Conservation (phyloP, 2,113 vertebrate species). For the Neogobius melanostomus region DNA sequence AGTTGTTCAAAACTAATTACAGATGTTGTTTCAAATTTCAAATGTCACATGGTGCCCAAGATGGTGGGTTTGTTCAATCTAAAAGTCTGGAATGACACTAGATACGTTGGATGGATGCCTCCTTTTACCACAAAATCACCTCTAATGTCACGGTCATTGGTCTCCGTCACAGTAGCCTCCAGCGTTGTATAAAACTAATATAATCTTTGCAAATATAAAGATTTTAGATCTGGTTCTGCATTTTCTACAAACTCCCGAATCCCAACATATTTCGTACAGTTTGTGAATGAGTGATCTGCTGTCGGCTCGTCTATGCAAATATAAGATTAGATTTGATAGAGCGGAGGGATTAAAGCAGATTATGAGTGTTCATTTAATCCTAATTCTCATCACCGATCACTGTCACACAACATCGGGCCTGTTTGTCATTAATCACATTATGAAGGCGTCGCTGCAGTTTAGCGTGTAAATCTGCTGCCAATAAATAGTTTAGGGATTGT, state of each 20-base stretch:
- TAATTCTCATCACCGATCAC: conserved; percentile 11
- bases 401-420: conserved; percentile 12
- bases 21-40: conserved; percentile 7
- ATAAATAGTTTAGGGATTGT: conserved; percentile 27
- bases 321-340: conserved; percentile 21
- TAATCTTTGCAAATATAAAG: background rate
- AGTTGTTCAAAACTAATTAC: too few species aligned
- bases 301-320: conserved; percentile 8
- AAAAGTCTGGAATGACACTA: conserved; percentile 17
- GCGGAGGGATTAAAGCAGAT: conserved; percentile 21
- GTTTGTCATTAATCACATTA: conserved; percentile 34
- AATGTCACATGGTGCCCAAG: conserved; percentile 18
- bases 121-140: background rate
- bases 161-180: background rate
- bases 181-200: background rate
- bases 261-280: background rate
- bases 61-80: background rate
- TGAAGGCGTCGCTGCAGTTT: conserved; percentile 20
- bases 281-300: conserved; percentile 15
- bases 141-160: background rate
- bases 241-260: background rate
- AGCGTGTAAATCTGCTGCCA: conserved; percentile 14
- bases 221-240: background rate
- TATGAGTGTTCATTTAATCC: conserved; percentile 29
- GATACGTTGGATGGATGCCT: conserved; percentile 13